phyloP scores from a whole-genome alignment of 1,140 invertebrate genomes.

The Drosophila pectinifera region DNA sequence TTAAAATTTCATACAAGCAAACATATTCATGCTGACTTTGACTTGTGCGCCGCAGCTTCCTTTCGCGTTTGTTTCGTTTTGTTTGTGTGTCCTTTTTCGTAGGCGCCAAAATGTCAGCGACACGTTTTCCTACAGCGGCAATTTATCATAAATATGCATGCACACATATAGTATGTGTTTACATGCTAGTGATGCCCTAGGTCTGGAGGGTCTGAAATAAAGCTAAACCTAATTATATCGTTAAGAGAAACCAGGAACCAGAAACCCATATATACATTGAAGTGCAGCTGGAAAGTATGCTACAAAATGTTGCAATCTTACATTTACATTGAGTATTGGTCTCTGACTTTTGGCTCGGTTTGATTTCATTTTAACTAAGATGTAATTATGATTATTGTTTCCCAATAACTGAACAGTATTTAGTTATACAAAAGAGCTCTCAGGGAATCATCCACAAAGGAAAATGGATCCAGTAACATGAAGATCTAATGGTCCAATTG shows the following conservation, averaged over 20 bases:
- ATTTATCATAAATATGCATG: slow-evolving; percentile 80
- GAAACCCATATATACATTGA: neutral
- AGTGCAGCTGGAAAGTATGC: no score
- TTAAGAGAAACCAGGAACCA: neutral
- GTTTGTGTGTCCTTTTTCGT: slow-evolving; percentile 49
- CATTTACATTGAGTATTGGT: no score
- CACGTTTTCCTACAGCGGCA: slow-evolving; percentile 68
- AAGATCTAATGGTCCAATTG: no score
- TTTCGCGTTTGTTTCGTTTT: slow-evolving; percentile 22
- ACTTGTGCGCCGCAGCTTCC: slow-evolving; percentile 34
- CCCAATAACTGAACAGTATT: no score
- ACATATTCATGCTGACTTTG: slow-evolving; percentile 61
- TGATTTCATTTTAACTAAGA: no score
- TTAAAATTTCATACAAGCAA: slow-evolving; percentile 74
- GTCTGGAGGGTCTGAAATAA: no score
- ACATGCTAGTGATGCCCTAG: neutral
- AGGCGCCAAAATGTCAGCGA: slow-evolving; percentile 78
- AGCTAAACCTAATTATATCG: neutral
- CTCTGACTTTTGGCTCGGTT: no score
- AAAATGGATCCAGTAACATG: no score
- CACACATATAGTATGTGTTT: slow-evolving; percentile 26
- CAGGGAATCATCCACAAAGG: no score
- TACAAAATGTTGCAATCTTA: no score
- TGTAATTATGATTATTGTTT: no score
- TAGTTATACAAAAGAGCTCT: no score